These are phyloP conservation scores for Cybosia mesomella DNA, from an alignment of 2,888 invertebrate species.

Conservation along the genomic window DNA sequence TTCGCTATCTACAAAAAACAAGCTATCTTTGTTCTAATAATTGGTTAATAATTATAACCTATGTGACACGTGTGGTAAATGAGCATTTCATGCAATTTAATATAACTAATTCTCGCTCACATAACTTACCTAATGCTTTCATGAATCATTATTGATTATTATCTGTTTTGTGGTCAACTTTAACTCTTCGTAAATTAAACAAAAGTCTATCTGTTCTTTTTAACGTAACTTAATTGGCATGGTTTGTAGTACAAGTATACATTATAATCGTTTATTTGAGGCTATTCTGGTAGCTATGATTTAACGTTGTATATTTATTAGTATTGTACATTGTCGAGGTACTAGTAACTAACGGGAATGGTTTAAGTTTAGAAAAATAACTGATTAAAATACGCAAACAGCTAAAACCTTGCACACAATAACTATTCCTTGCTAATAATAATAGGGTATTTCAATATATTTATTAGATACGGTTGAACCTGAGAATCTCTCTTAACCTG, in stretches of 20 bases:
- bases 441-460: neutral
- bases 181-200: too few species aligned
- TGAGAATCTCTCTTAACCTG: conserved; percentile 20
- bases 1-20: too few species aligned
- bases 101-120: too few species aligned
- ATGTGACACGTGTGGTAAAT: too few species aligned
- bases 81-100: too few species aligned
- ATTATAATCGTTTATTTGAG: neutral
- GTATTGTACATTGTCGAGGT: neutral
- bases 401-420: neutral
- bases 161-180: too few species aligned
- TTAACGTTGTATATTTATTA: neutral
- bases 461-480: neutral
- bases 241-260: neutral
- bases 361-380: neutral
- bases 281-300: neutral
- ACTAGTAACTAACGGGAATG: neutral
- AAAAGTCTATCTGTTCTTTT: too few species aligned
- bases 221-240: neutral
- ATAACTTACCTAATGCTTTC: too few species aligned
- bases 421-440: neutral
- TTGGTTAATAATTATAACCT: too few species aligned
- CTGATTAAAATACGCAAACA: neutral
- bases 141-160: too few species aligned
- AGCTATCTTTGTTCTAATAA: too few species aligned